Evolutionary conservation across 2,888 invertebrate genomes (phyloP).

Genomic region (Sesia apiformis): DNA sequence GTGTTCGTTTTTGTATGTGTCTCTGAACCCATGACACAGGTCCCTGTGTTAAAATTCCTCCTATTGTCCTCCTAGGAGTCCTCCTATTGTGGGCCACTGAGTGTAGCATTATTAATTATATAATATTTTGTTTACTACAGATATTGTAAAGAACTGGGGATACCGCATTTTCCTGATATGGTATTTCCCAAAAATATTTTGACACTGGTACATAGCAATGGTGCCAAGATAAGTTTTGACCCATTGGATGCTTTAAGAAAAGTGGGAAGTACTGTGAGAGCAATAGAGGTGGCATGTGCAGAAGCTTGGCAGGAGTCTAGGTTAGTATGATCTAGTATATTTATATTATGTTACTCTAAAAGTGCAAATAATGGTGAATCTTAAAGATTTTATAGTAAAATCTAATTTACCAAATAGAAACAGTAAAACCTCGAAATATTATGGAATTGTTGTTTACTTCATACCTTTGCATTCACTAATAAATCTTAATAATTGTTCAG

Average conservation of each 20-base stretch:
- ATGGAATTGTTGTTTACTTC: too few relatives aligned
- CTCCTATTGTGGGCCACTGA: too few relatives aligned
- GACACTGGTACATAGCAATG: slow-evolving; percentile 78
- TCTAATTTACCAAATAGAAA: too few relatives aligned
- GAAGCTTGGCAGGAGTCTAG: slow-evolving; percentile 94
- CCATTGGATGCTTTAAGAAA: slow-evolving; percentile 91
- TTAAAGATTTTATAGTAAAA: too few relatives aligned
- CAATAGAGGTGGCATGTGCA: slow-evolving; percentile 90
- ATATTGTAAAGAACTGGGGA: slow-evolving; percentile 80
- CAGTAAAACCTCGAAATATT: too few relatives aligned
- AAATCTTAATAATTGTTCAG: too few relatives aligned
- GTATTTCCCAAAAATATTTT: slow-evolving; percentile 95
- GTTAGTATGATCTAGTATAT: slow-evolving; percentile 43
- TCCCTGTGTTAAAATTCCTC: too few relatives aligned
- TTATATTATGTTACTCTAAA: background rate
- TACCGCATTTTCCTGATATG: slow-evolving; percentile 99
- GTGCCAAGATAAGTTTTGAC: slow-evolving; percentile 85
- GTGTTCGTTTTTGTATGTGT: too few relatives aligned
- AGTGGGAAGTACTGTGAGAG: slow-evolving; percentile 83
- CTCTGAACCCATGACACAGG: too few relatives aligned
- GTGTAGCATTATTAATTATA: background rate
- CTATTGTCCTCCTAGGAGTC: too few relatives aligned
- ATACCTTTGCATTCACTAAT: too few relatives aligned
- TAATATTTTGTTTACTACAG: slow-evolving; percentile 50
- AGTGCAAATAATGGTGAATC: background rate